Percentiles rank a stretch among this genome's conserved stretches.
Evolutionary conservation across 2,113 vertebrate species (phyloP).

Genomic region (Lophura nycthemera): DNA sequence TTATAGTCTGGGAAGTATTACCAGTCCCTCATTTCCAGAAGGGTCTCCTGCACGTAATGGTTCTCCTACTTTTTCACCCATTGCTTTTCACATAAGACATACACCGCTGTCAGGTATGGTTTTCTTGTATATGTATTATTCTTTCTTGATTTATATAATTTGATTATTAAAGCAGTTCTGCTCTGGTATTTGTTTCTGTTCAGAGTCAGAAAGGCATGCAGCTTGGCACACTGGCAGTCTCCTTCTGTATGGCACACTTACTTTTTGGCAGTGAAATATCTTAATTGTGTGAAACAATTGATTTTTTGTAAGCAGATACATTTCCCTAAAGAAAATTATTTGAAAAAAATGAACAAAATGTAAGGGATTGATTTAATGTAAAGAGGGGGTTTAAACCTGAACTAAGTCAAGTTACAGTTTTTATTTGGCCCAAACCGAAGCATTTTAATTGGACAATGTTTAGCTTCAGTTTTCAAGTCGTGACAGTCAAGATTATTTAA

Average conservation of each 20-base stretch:
- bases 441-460: not conserved
- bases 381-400: not conserved
- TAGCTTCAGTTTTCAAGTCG: not conserved
- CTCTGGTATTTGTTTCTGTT: not conserved
- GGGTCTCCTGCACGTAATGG: slow-evolving; percentile 76
- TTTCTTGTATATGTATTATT: not conserved
- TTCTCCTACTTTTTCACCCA: slow-evolving; percentile 90
- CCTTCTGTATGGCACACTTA: not conserved
- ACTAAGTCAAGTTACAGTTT: not conserved
- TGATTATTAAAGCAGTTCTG: not conserved
- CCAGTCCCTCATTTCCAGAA: slow-evolving; percentile 85
- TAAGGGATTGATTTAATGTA: not conserved
- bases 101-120: slow-evolving; percentile 87
- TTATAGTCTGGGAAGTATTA: slow-evolving; percentile 89
- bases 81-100: slow-evolving; percentile 79
- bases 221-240: not conserved
- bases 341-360: not conserved
- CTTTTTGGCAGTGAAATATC: not conserved
- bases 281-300: not conserved
- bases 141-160: not conserved
- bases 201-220: not conserved
- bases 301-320: too few relatives aligned
- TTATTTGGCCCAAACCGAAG: not conserved
- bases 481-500: not conserved
- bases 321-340: not conserved